Conservation (phyloP, 1,140 invertebrate genomes). For the Dreissena rostriformis region DNA sequence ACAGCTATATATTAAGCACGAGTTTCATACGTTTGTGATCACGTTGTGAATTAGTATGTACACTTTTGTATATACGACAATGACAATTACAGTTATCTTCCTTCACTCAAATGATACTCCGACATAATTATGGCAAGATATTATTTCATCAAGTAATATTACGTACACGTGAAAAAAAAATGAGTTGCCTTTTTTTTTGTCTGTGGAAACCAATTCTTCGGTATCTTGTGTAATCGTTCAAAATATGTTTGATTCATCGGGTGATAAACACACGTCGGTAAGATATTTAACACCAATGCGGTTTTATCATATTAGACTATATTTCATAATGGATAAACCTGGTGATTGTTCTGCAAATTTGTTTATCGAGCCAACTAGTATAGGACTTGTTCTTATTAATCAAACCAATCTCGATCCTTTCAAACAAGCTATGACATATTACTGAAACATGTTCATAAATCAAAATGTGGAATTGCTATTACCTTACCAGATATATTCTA, state of each 20-base stretch:
- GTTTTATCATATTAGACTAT: slow-evolving; percentile 13
- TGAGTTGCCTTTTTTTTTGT: slow-evolving; percentile 3
- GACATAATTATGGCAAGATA: too few species aligned
- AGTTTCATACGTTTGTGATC: too few species aligned
- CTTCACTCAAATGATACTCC: too few species aligned
- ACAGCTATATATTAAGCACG: too few species aligned
- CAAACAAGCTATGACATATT: slow-evolving; percentile 34
- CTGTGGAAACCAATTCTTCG: slow-evolving; percentile 21
- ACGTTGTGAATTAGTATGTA: too few species aligned
- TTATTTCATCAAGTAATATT: too few species aligned
- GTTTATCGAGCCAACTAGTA: background rate
- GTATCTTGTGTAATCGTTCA: slow-evolving; percentile 22
- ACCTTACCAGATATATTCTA: slow-evolving; percentile 19
- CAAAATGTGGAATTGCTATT: background rate
- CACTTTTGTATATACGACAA: too few species aligned
- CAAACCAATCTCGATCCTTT: slow-evolving; percentile 7
- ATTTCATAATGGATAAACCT: too few species aligned
- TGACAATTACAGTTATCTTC: too few species aligned
- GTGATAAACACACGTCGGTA: slow-evolving; percentile 7
- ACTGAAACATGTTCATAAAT: slow-evolving; percentile 38
- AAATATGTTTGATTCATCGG: slow-evolving; percentile 5
- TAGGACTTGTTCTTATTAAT: slow-evolving; percentile 27
- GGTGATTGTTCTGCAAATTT: too few species aligned
- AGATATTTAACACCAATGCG: slow-evolving; percentile 22
- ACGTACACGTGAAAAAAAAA: too few species aligned